Evolutionary conservation across 2,113 vertebrate species (phyloP), one percentile per base, ranked within the genome.

Genomic region (Fukomys damarensis): DNA sequence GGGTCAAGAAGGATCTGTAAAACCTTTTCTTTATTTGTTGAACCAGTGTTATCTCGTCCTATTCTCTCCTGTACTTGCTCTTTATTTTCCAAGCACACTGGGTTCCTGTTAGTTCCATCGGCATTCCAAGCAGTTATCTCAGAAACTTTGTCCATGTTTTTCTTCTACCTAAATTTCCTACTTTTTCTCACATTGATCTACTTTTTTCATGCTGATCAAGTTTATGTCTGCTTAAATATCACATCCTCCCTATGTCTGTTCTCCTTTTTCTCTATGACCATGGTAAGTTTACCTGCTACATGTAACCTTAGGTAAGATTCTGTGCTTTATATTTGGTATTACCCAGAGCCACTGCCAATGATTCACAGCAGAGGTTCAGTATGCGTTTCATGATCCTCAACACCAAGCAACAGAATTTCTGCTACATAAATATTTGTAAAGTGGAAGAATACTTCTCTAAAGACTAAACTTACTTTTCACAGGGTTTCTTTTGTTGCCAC

Each of bases 381-480:
- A 2, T 56, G n/a, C 76, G 26, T 38, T 68, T 74, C 22, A 26
- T 56, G 56, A 65, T 32, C 52, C 13, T 13, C 35, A 59, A 26
- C 24, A 59, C 66, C 61, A 77, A 58, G 52, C 68, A 89, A 87
- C 76, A 72, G 52, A 68, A 46, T 86, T 90, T 9, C 13, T 52
- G 46, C 76, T 43, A 9, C 52, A 72, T 81, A 82, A 94, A 82
- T 92, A 82, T 83, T 79, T 86, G 58, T 76, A 81, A 77, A 90
- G 30, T 59, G 63, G 65, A 54, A 92, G 70, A 88, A 77, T 68
- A 26, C 11, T 81, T 80, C 30, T 61, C 54, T 81, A n/a, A 93
- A 92, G 81, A 77, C 52, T 65, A 72, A 92, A 94, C 72, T 93
- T 90, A 61, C 77, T 81, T 96, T 94, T 26, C 49, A 80, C 28